Percentiles rank a stretch among this genome's conserved stretches.
Evolutionary conservation across 2,888 invertebrate genomes (phyloP).

Genomic region (Pristionchus arcanus): DNA sequence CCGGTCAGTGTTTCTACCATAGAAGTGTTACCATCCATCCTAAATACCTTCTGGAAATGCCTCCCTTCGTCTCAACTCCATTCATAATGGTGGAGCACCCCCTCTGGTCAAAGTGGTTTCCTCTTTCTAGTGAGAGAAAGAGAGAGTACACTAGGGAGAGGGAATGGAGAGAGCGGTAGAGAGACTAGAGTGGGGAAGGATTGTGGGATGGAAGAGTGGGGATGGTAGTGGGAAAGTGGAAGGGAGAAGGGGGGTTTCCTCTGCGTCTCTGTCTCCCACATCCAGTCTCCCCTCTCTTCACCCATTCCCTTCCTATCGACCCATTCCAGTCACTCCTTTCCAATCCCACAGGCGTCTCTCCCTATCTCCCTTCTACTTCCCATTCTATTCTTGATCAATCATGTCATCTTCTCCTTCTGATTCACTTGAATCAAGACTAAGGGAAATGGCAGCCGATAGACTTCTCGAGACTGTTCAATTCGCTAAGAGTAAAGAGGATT

Average conservation of each 20-base stretch:
- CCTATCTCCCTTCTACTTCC: not conserved
- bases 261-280: conserved; percentile 39
- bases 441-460: conserved; percentile 54
- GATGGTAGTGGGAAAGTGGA: conserved; percentile 52
- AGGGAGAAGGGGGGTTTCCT: conserved; percentile 7
- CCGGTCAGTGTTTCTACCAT: too few species aligned
- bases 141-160: not conserved
- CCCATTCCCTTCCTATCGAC: not conserved
- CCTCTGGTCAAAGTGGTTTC: not conserved
- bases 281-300: not conserved
- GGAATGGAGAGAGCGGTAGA: conserved; percentile 45
- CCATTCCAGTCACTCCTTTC: not conserved
- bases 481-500: not conserved
- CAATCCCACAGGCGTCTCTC: not conserved
- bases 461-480: conserved; percentile 40
- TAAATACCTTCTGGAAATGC: not conserved
- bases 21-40: not conserved
- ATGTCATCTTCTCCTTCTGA: conserved; percentile 33
- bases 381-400: not conserved
- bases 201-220: not conserved
- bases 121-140: not conserved
- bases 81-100: not conserved
- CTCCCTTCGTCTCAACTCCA: not conserved
- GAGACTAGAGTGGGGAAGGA: conserved; percentile 12
- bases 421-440: conserved; percentile 46